A percentile compares a stretch with the other conserved stretches of the same genome.
These are phyloP conservation scores for Potamarius usumacintae DNA, from an alignment of 2,113 vertebrate species.

Conservation along the genomic window DNA sequence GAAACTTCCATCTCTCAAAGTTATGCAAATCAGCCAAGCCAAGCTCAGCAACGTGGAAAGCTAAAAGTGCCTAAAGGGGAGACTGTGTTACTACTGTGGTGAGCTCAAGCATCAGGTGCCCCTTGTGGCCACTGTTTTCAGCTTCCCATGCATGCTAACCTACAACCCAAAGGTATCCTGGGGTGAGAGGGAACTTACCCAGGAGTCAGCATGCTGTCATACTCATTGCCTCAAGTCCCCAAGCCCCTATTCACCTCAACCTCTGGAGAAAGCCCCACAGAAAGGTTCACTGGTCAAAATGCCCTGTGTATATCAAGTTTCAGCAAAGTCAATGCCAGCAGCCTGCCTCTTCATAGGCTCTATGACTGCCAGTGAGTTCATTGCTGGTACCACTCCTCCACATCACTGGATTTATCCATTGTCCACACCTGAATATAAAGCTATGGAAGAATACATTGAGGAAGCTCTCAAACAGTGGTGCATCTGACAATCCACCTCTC, in stretches of 20 bases:
- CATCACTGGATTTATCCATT: background rate
- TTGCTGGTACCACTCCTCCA: background rate
- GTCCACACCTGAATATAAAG: background rate
- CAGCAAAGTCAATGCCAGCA: background rate
- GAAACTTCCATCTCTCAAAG: too few relatives aligned
- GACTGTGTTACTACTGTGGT: background rate
- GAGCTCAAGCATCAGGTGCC: background rate
- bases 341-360: background rate
- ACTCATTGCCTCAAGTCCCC: background rate
- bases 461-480: background rate
- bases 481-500: background rate
- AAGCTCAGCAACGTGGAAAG: background rate
- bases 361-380: background rate
- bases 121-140: background rate
- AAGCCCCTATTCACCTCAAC: background rate
- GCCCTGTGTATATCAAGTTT: background rate
- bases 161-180: background rate
- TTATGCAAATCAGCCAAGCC: background rate
- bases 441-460: background rate
- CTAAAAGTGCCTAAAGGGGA: background rate
- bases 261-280: background rate
- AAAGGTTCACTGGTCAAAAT: background rate
- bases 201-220: background rate
- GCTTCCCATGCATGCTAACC: background rate
- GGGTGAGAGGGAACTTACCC: background rate